Conservation (phyloP, 2,888 invertebrate species). For the Trachelus troglodyta region DNA sequence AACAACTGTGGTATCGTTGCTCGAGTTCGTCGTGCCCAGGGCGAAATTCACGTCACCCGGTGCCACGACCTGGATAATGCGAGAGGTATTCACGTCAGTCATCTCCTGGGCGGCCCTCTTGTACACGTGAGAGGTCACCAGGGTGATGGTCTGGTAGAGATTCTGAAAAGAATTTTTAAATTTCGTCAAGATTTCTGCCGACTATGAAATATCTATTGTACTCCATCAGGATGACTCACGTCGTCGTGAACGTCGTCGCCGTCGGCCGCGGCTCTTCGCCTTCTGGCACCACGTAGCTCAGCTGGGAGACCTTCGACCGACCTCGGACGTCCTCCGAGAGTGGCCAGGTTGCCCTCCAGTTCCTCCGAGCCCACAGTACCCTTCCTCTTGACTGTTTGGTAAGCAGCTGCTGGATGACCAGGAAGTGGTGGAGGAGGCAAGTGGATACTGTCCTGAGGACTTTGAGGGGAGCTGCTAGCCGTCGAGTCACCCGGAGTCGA, state of each 20-base stretch:
- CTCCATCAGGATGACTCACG: constrained; percentile 38
- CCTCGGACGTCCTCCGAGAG: constrained; percentile 86
- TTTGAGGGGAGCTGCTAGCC: constrained; percentile 70
- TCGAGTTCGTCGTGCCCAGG: constrained; percentile 77
- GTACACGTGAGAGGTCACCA: constrained; percentile 79
- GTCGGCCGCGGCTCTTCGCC: constrained; percentile 72
- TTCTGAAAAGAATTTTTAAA: background rate
- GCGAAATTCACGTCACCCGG: constrained; percentile 94
- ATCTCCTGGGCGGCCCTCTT: constrained; percentile 90
- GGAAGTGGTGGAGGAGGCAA: constrained; percentile 84
- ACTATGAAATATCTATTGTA: background rate
- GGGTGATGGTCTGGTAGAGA: constrained; percentile 68
- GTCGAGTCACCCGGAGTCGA: constrained; percentile 74
- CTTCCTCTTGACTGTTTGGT: constrained; percentile 88
- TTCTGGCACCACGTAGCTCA: constrained; percentile 80
- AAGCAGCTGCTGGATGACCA: constrained; percentile 81
- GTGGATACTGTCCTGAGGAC: constrained; percentile 74
- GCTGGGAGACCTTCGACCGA: constrained; percentile 87
- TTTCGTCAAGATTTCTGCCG: background rate
- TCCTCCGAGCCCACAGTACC: constrained; percentile 75
- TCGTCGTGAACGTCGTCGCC: constrained; percentile 41
- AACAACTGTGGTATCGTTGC: constrained; percentile 81
- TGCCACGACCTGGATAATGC: constrained; percentile 92
- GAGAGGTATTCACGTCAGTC: constrained; percentile 92
- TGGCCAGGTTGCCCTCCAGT: constrained; percentile 81